Evolutionary conservation across 2,797 vertebrate species (phyloP), one percentile per base, ranked within the genome.

Genomic region (Craterocephalus amniculus): DNA sequence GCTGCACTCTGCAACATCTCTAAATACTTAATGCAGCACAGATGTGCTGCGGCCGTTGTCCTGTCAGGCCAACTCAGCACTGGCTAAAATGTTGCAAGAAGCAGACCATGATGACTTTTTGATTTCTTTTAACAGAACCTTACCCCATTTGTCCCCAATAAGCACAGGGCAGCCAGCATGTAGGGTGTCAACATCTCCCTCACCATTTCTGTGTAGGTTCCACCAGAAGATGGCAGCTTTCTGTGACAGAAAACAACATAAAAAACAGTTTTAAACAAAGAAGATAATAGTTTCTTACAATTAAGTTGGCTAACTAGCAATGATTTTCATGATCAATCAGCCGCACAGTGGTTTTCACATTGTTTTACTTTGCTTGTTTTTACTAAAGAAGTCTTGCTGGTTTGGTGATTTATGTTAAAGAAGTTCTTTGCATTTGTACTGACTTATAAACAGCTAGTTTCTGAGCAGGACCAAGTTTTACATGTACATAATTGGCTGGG

Each of bases 191-290:
- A 22, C 92, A 0, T 98, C 89, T 0, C 96, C 97, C 0, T 91
- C 81, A 14, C 97, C 97, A 0, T 95, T 98, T 87, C 91, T 95
- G 20, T 83, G 95, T 56, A 99, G 95, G 87, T 99, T 99, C 97
- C 97, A 98, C 97, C 97, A 99, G 92, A 99, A 98, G 22, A 99
- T 91, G 22, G 97, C 97, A 0, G 96, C 96, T 0, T 96, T 98
- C 97, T 99, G 89, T 0, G 2, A 89, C 24, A 59, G 5, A 0
- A 48, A 76, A 71, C 48, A 14, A 20, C 32, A 24, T 5, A 5
- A n/a, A 0, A 51, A 52, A 52, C 6, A 2, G n/a, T 4, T 51
- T 51, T 13, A 10, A 51, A 12, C 1, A 1, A 26, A 1, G n/a
- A 51, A 24, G 8, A 51, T 12, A 51, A 12, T 1, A 11, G 3